Evolutionary conservation across 2,113 vertebrate species (phyloP).

Genomic region (Bothrops jararaca): DNA sequence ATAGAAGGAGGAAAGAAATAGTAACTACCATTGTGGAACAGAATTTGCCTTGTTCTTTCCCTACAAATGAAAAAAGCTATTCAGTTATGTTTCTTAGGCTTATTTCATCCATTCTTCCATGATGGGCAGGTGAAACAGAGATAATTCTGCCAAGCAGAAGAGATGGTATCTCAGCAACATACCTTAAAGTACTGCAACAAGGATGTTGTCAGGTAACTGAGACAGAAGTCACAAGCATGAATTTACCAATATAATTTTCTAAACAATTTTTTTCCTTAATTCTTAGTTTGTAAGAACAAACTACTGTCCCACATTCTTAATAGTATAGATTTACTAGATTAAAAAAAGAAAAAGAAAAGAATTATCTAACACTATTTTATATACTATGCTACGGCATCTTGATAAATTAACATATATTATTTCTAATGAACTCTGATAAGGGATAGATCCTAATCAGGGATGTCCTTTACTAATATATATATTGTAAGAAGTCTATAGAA

Average conservation of each 20-base stretch:
- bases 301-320: not conserved
- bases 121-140: not conserved
- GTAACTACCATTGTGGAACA: constrained; percentile 43
- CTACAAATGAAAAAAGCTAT: not conserved
- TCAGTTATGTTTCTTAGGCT: not conserved
- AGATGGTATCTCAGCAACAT: constrained; percentile 21
- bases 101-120: not conserved
- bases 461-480: not conserved
- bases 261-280: not conserved
- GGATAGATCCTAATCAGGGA: not conserved
- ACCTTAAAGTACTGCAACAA: not conserved
- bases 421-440: not conserved
- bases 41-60: constrained; percentile 42
- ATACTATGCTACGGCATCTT: not conserved
- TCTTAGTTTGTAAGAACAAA: not conserved
- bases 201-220: not conserved
- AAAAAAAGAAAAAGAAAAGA: not conserved
- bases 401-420: not conserved
- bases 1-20: constrained; percentile 43
- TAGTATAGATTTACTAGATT: not conserved
- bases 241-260: not conserved
- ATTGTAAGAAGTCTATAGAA: not conserved
- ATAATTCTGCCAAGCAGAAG: constrained; percentile 16
- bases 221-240: not conserved
- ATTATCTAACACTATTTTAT: not conserved